Conservation (phyloP, 2,888 invertebrate species). For the Coelopa pilipes region DNA sequence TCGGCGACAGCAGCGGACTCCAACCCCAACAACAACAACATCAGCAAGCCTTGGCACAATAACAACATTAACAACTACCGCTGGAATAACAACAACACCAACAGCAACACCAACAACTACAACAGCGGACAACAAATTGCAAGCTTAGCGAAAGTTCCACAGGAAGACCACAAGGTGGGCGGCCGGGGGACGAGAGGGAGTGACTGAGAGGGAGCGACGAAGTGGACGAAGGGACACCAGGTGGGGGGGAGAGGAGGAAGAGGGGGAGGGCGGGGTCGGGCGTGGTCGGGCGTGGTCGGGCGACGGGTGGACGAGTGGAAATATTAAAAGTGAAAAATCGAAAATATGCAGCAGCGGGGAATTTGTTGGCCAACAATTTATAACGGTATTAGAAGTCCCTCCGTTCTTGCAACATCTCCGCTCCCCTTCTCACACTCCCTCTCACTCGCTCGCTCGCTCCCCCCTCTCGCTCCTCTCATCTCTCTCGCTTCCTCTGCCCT, state of each 20-base stretch:
- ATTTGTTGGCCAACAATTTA: constrained; percentile 28
- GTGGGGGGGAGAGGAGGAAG: too few relatives aligned
- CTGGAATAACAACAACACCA: too few relatives aligned
- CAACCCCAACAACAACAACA: too few relatives aligned
- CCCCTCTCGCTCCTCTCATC: too few relatives aligned
- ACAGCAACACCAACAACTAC: too few relatives aligned
- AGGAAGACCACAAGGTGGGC: neutral
- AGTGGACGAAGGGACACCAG: too few relatives aligned
- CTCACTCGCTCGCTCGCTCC: neutral
- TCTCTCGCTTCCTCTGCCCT: too few relatives aligned
- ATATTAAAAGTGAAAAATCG: constrained; percentile 28
- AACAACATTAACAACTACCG: too few relatives aligned
- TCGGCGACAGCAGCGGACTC: too few relatives aligned
- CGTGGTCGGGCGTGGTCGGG: neutral
- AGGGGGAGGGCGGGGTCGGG: neutral
- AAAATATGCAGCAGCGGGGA: constrained; percentile 22
- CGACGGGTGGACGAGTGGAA: neutral
- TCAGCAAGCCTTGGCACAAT: too few relatives aligned
- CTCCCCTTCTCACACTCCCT: neutral
- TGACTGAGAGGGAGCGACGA: too few relatives aligned
- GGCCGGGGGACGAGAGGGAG: neutral
- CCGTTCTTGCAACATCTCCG: neutral
- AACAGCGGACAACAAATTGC: neutral
- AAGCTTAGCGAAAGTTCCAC: constrained; percentile 3
- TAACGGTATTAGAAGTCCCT: constrained; percentile 25